These are phyloP conservation scores for Bombus confusus DNA, from an alignment of 1,140 invertebrate genomes.

Conservation along the genomic window DNA sequence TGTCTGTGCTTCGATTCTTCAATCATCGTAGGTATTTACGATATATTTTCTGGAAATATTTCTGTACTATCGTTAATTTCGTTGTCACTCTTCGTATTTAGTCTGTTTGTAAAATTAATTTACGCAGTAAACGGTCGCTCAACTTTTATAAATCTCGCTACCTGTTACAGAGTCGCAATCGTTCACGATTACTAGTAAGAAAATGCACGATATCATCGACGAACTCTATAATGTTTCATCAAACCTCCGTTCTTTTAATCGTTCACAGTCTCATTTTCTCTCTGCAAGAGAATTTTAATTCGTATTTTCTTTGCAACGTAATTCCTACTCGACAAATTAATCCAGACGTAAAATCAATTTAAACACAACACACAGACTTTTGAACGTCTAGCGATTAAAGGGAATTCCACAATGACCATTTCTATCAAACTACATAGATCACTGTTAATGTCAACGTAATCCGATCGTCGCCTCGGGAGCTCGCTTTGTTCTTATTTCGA, in stretches of 20 bases:
- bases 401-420: background rate
- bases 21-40: too few relatives aligned
- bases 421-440: background rate
- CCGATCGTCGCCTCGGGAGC: background rate
- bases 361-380: background rate
- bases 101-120: background rate
- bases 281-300: too few relatives aligned
- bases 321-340: background rate
- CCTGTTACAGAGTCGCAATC: background rate
- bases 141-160: background rate
- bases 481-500: conserved; percentile 18
- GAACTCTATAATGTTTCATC: too few relatives aligned
- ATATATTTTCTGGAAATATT: background rate
- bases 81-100: background rate
- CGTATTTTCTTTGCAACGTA: background rate
- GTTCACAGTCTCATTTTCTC: too few relatives aligned
- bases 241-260: too few relatives aligned
- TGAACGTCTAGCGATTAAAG: too few relatives aligned
- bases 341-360: background rate
- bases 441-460: background rate
- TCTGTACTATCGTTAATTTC: background rate
- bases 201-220: background rate
- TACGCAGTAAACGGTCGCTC: background rate
- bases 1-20: too few relatives aligned
- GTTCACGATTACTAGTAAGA: background rate